These are phyloP conservation scores for Alauda arvensis DNA, from an alignment of 2,797 vertebrate genomes.

Conservation along the genomic window DNA sequence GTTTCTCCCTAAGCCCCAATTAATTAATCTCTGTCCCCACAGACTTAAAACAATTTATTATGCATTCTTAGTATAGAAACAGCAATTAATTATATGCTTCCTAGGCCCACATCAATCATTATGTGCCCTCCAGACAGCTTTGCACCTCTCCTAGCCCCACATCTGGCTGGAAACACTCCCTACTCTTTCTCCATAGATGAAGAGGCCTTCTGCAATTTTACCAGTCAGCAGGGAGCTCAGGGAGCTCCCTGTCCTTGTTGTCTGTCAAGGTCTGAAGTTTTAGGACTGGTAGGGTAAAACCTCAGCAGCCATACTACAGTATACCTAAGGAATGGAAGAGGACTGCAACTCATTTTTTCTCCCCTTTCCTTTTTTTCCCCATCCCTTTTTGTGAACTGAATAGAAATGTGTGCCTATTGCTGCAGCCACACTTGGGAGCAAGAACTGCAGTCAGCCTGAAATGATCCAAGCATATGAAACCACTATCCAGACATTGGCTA, in stretches of 20 bases:
- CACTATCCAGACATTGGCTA: background rate
- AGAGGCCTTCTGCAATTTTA: background rate
- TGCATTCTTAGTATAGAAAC: slow-evolving; percentile 25
- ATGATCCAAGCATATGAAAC: background rate
- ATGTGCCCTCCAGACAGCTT: background rate
- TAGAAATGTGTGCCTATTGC: background rate
- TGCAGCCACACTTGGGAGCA: background rate
- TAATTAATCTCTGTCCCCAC: slow-evolving; percentile 57
- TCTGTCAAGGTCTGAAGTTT: background rate
- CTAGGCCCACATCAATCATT: slow-evolving; percentile 40
- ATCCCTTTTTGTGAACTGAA: background rate
- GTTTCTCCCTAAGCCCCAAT: slow-evolving; percentile 52
- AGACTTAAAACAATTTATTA: slow-evolving; percentile 42
- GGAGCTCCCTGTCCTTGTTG: background rate
- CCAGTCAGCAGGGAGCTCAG: background rate
- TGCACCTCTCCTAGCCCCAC: background rate
- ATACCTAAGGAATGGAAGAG: background rate
- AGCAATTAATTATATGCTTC: slow-evolving; percentile 46
- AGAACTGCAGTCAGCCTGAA: background rate
- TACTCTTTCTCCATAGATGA: background rate
- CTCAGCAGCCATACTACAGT: background rate
- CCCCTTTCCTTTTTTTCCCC: background rate
- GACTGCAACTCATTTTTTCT: background rate
- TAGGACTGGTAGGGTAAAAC: background rate
- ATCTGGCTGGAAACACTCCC: background rate